phyloP scores from a whole-genome alignment of 1,140 invertebrate genomes.

The Zaprionus kolodkinae region DNA sequence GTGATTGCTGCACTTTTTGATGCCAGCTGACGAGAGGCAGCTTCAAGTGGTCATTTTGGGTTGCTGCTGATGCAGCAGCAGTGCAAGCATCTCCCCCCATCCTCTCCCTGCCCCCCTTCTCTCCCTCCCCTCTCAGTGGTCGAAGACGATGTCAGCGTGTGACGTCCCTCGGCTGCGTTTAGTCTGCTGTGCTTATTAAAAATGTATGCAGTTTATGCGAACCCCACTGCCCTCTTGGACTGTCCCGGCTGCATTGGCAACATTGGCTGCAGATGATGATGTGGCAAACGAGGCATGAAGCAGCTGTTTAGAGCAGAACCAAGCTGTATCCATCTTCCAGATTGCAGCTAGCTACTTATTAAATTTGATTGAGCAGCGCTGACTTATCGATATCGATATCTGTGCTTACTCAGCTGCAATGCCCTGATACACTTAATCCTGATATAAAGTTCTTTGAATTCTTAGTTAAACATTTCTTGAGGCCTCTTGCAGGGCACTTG shows the following conservation, averaged over 20 bases:
- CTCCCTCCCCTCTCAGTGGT: conserved; percentile 5
- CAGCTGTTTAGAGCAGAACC: conserved; percentile 36
- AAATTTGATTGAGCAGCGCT: background rate
- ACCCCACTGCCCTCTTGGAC: background rate
- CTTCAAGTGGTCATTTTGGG: conserved; percentile 48
- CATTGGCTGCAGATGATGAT: conserved; percentile 40
- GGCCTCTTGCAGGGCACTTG: too few species aligned
- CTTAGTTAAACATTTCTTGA: background rate
- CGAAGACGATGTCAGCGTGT: conserved; percentile 17
- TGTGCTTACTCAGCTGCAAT: background rate
- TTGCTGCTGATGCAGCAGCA: conserved; percentile 42
- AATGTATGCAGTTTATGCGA: conserved; percentile 73
- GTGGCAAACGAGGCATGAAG: conserved; percentile 60
- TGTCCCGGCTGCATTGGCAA: background rate
- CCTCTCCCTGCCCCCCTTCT: too few species aligned
- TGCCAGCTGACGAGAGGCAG: conserved; percentile 23
- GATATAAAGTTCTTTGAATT: background rate
- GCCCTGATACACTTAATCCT: too few species aligned
- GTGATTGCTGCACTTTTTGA: conserved; percentile 32
- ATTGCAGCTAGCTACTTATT: background rate
- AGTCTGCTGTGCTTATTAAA: conserved; percentile 70
- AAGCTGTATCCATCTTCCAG: conserved; percentile 3
- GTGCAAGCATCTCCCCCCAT: background rate
- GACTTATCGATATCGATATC: background rate
- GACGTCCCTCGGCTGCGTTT: conserved; percentile 55